Evolutionary conservation across 2,888 invertebrate species (phyloP).

Genomic region (Perizoma affinitatum): DNA sequence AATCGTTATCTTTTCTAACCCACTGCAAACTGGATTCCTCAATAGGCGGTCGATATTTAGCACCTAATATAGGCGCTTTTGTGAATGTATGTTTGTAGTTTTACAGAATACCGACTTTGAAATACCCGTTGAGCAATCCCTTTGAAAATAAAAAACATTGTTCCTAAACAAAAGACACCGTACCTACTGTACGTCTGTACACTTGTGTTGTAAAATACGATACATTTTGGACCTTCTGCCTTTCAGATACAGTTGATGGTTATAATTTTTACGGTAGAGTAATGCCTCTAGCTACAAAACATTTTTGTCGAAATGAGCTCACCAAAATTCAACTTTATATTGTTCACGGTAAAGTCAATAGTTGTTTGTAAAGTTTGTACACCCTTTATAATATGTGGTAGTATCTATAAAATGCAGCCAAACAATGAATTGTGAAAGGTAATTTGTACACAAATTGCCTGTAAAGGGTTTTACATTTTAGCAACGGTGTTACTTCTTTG

Average conservation of each 20-base stretch:
- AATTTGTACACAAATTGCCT: slow-evolving; percentile 30
- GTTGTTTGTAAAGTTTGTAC: neutral
- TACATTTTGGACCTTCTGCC: slow-evolving; percentile 3
- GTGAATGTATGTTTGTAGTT: neutral
- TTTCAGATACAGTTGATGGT: neutral
- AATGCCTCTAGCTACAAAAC: neutral
- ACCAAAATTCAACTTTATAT: neutral
- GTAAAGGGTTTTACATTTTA: slow-evolving; percentile 24
- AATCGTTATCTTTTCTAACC: slow-evolving; percentile 4
- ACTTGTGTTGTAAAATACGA: neutral
- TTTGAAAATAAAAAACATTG: slow-evolving; percentile 2
- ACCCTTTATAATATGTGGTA: slow-evolving; percentile 9
- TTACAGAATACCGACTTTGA: slow-evolving; percentile 8
- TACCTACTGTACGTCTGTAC: slow-evolving; percentile 11
- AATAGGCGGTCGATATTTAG: slow-evolving; percentile 9
- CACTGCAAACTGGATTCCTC: slow-evolving; percentile 8
- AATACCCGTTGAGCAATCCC: slow-evolving; percentile 15
- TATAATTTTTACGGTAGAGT: neutral
- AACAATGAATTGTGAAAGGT: slow-evolving; percentile 24
- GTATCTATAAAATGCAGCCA: slow-evolving; percentile 13
- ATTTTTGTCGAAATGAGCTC: neutral
- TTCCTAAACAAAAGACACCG: slow-evolving; percentile 1
- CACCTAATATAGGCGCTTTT: slow-evolving; percentile 8
- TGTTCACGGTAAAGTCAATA: neutral
- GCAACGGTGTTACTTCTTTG: slow-evolving; percentile 3